phyloP scores from a whole-genome alignment of 1,140 invertebrate genomes.

The Leptinotarsa lineolata region DNA sequence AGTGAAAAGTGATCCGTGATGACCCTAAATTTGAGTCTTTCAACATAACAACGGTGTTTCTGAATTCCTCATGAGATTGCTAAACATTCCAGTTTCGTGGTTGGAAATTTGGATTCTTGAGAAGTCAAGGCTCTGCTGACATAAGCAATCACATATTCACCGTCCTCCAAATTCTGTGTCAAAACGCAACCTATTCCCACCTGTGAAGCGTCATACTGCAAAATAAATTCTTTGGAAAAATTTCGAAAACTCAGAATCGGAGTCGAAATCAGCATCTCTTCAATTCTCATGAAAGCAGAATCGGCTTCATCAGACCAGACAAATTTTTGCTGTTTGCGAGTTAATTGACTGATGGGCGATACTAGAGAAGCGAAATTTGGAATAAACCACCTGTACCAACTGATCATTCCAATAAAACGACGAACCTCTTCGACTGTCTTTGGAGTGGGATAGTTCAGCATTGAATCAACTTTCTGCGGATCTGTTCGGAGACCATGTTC shows the following conservation, averaged over 20 bases:
- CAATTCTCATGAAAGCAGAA: neutral
- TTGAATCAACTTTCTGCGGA: conserved; percentile 30
- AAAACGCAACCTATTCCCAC: too few species aligned
- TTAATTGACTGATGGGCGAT: conserved; percentile 37
- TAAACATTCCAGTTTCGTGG: conserved; percentile 59
- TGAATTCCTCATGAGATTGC: conserved; percentile 54
- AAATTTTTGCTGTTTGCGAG: conserved; percentile 39
- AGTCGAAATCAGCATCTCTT: neutral
- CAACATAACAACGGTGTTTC: conserved; percentile 55
- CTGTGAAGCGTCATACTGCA: conserved; percentile 30
- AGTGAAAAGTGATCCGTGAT: conserved; percentile 59
- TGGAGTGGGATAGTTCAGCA: conserved; percentile 51
- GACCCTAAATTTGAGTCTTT: conserved; percentile 55
- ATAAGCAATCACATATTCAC: conserved; percentile 33
- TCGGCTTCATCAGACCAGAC: conserved; percentile 13
- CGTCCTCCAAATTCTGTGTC: too few species aligned
- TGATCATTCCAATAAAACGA: conserved; percentile 21
- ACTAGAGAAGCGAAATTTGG: conserved; percentile 11
- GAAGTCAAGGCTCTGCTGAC: conserved; percentile 50
- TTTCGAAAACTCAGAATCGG: conserved; percentile 30
- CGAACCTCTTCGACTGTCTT: conserved; percentile 34
- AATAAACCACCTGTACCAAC: conserved; percentile 30
- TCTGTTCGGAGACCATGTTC: conserved; percentile 1
- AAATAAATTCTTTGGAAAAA: too few species aligned
- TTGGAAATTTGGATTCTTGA: conserved; percentile 55